phyloP scores from a whole-genome alignment of 2,797 vertebrate genomes.

The Spatula clypeata region DNA sequence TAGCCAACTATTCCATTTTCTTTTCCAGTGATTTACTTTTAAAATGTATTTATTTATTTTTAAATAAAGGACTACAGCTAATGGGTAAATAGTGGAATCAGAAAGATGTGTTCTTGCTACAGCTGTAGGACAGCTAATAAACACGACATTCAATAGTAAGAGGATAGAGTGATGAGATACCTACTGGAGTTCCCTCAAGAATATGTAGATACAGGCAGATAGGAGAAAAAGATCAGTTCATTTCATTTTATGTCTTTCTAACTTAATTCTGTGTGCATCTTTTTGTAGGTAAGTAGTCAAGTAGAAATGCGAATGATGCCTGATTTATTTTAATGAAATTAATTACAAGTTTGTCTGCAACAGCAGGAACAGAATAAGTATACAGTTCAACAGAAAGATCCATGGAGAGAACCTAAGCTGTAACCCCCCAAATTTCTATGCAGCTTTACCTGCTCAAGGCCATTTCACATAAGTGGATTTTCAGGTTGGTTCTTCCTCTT shows the following conservation, averaged over 20 bases:
- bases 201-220: background rate
- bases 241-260: conserved; percentile 15
- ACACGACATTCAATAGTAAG: background rate
- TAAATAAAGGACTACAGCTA: fast-evolving
- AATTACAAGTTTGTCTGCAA: background rate
- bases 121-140: background rate
- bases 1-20: background rate
- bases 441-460: background rate
- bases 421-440: background rate
- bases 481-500: background rate
- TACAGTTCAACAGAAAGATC: background rate
- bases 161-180: background rate
- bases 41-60: background rate
- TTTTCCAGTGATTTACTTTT: background rate
- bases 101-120: background rate
- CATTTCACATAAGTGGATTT: background rate
- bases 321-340: conserved; percentile 9
- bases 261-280: background rate
- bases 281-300: background rate
- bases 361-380: background rate
- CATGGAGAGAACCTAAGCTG: background rate
- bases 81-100: background rate
- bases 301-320: background rate
- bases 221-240: background rate
- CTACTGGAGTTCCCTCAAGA: background rate